Base-by-base conservation (phyloP, 2,113 vertebrate genomes). In the Isichthys henryi region DNA sequence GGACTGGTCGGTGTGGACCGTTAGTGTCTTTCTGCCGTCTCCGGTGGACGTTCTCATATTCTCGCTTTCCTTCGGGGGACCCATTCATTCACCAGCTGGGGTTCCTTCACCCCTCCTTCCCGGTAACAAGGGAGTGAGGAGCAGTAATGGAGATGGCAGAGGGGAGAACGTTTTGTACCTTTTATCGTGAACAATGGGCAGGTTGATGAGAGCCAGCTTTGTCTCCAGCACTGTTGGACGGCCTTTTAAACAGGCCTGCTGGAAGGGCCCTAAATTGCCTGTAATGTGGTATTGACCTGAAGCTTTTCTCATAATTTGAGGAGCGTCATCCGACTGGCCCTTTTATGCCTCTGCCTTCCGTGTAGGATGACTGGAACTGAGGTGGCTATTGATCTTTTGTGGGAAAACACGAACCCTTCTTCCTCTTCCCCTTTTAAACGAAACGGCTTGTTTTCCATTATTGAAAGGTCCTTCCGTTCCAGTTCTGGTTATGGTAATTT, bases 281-380 rank as follows among this genome's bases (percentile, higher is more conserved):
- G 31, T 53, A 53, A 87, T 87, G 85, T 35, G n/a, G n/a, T 87
- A 35, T 87, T 87, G 85, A 87, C 85, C 50, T 87, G 50, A 52
- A 87, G 85, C 85, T 87, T 87, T 87, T 53, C 85, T 53, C 85
- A 53, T 86, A 52, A 86, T 86, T 31, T n/a, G 39, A 85, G 43
- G 46, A 9, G 39, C 11, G 19, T 45, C 43, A 15, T 88, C 52
- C 35, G 21, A 49, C 46, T 74, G 87, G 39, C 58, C 45, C 15
- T 80, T 35, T 80, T 80, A 48, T 88, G 23, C 46, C 46, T 31
- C 13, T 15, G 45, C 31, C 45, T 49, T 74, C 46, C n/a, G 27
- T 49, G 43, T 48, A 74, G n/a, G n/a, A 53, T 27, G 48, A 87
- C 85, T 27, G 31, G 23, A 49, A 49, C 46, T 70, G 46, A 74